Evolutionary conservation across 2,888 invertebrate species (phyloP).

Genomic region (Lypha dubia): DNA sequence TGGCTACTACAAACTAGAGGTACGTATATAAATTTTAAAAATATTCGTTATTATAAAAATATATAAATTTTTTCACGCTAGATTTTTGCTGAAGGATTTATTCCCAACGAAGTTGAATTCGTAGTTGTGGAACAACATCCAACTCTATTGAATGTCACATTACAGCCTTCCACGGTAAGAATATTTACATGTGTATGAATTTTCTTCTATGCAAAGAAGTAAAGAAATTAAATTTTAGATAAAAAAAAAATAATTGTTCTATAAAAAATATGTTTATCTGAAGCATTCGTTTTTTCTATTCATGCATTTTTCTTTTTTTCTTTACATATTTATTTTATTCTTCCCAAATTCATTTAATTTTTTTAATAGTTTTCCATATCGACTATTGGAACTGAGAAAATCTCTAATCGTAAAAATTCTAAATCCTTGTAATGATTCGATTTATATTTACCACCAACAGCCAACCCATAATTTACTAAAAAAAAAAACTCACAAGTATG

Average conservation of each 20-base stretch:
- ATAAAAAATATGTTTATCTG: constrained; percentile 45
- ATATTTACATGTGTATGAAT: background rate
- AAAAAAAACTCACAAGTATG: background rate
- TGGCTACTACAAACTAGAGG: constrained; percentile 93
- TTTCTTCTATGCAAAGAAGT: background rate
- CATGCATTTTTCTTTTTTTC: background rate
- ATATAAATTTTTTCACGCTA: constrained; percentile 79
- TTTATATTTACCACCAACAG: background rate
- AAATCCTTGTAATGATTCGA: background rate
- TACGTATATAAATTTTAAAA: constrained; percentile 81
- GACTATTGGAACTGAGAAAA: background rate
- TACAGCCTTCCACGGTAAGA: constrained; percentile 89
- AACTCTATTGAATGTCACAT: constrained; percentile 91
- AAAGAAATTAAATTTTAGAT: background rate
- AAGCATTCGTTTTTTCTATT: constrained; percentile 43
- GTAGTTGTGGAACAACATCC: constrained; percentile 94
- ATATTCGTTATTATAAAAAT: background rate
- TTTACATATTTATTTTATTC: background rate
- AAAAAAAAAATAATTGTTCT: background rate
- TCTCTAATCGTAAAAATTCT: background rate
- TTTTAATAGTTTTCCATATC: background rate
- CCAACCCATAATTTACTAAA: background rate
- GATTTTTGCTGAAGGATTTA: constrained; percentile 93
- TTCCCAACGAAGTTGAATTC: constrained; percentile 93
- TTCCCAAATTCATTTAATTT: background rate